Evolutionary conservation across 2,113 vertebrate genomes (phyloP).

Genomic region (Ptyas mucosa): DNA sequence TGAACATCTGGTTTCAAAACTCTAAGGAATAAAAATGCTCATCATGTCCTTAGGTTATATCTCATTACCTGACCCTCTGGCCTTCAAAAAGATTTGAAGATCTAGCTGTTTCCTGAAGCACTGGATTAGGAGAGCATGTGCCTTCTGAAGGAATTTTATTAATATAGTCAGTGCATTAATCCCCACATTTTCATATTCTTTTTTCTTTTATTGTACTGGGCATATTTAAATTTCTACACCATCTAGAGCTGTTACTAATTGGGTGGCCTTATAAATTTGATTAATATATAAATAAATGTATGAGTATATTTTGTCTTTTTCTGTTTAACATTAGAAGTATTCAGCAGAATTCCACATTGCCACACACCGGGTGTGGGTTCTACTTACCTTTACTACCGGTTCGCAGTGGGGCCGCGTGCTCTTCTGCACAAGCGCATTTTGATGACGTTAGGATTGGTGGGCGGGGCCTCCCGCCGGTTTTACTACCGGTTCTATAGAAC

Average conservation of each 20-base stretch:
- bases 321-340: constrained; percentile 26
- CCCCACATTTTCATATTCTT: background rate
- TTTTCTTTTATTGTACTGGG: background rate
- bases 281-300: background rate
- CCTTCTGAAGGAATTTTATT: background rate
- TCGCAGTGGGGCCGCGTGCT: no score
- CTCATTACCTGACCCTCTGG: constrained; percentile 1
- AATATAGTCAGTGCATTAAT: background rate
- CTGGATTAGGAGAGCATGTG: background rate
- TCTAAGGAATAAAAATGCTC: constrained; percentile 37
- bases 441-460: no score
- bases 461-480: no score
- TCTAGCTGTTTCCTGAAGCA: background rate
- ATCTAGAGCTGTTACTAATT: background rate
- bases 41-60: constrained; percentile 27
- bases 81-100: background rate
- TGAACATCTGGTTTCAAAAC: constrained; percentile 45
- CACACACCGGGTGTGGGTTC: no score
- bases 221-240: background rate
- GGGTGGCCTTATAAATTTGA: background rate
- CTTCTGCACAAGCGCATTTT: no score
- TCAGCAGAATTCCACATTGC: background rate
- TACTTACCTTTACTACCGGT: no score
- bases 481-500: no score
- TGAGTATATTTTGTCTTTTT: constrained; percentile 1